phyloP scores from a whole-genome alignment of 92 coral and sea anemone species.

The Palythoa grandis region DNA sequence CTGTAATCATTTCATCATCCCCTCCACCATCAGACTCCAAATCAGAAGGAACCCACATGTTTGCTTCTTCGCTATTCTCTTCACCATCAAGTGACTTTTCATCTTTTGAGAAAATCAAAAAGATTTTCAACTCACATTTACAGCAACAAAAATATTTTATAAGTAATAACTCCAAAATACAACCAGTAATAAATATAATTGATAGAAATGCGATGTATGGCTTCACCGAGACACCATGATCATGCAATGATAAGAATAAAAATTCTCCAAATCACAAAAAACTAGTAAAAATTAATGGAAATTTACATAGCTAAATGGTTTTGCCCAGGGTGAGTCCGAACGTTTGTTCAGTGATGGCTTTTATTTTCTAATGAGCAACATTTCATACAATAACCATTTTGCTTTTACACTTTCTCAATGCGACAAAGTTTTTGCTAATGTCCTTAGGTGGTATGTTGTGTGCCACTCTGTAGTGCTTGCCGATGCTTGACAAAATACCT shows the following conservation, averaged over 20 bases:
- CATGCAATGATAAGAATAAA: no score
- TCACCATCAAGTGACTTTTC: slow-evolving; percentile 37
- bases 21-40: slow-evolving; percentile 68
- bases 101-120: slow-evolving; percentile 17
- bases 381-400: no score
- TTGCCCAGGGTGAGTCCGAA: no score
- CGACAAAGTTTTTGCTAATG: neutral
- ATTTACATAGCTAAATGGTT: no score
- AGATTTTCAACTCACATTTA: no score
- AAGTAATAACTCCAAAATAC: neutral
- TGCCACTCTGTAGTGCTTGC: neutral
- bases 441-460: neutral
- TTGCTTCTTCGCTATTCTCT: slow-evolving; percentile 34
- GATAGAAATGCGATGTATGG: neutral
- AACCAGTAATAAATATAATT: neutral
- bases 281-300: no score
- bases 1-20: slow-evolving; percentile 14
- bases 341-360: no score
- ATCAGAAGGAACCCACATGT: slow-evolving; percentile 85
- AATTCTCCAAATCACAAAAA: no score
- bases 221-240: no score
- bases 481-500: neutral
- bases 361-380: no score
- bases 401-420: no score
- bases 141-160: no score